Percentiles rank a stretch among this genome's conserved stretches.
Conservation (phyloP, 2,113 vertebrate species). For the Rafetus swinhoei region DNA sequence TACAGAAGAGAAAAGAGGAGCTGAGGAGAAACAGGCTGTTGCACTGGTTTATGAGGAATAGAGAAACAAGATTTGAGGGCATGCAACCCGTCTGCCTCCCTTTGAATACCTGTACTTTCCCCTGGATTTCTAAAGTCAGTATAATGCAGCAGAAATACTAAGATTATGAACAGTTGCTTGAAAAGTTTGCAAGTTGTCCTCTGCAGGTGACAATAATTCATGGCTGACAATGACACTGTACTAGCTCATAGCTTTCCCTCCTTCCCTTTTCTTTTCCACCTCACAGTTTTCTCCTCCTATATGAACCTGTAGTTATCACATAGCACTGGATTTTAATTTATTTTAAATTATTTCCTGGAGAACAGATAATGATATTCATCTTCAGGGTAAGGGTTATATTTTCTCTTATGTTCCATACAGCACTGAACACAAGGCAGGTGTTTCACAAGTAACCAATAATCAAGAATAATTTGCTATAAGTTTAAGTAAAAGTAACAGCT, state of each 20-base stretch:
- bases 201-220: background rate
- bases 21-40: background rate
- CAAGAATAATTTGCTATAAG: background rate
- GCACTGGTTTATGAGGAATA: background rate
- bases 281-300: background rate
- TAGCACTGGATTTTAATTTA: background rate
- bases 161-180: constrained; percentile 5
- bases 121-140: background rate
- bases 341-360: background rate
- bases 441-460: background rate
- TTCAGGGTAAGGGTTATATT: background rate
- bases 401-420: background rate
- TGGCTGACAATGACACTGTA: constrained; percentile 2
- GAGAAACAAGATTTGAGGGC: background rate
- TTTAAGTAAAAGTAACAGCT: background rate
- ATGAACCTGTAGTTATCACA: background rate
- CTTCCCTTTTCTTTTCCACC: background rate
- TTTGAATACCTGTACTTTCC: background rate
- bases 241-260: background rate
- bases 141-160: background rate
- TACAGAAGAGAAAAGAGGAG: background rate
- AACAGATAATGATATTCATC: background rate
- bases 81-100: rapidly evolving
- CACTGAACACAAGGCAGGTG: background rate
- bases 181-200: constrained; percentile 12